A percentile compares a stretch with the other conserved stretches of the same genome.
Conservation (phyloP, 2,888 invertebrate species). For the Monopis laevigella region DNA sequence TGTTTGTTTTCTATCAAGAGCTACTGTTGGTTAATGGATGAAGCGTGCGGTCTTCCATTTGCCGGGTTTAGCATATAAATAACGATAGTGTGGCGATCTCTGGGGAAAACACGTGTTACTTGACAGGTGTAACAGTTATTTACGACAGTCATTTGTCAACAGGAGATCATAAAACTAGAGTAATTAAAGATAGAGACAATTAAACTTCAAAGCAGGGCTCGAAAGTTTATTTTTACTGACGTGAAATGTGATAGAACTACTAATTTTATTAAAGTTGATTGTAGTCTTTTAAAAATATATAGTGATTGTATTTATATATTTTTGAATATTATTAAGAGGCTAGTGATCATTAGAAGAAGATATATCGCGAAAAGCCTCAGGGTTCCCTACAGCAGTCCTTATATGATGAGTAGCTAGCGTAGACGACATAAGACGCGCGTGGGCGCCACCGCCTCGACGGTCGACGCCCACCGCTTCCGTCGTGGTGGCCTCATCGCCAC, state of each 20-base stretch:
- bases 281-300: no score
- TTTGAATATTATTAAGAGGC: no score
- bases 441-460: conserved; percentile 34
- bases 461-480: conserved; percentile 59
- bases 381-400: conserved; percentile 11
- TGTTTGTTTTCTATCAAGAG: conserved; percentile 34
- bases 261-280: no score
- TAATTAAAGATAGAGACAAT: conserved; percentile 3
- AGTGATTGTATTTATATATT: no score
- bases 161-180: conserved; percentile 4
- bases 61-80: conserved; percentile 42
- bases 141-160: conserved; percentile 1
- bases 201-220: conserved; percentile 1
- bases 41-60: conserved; percentile 30
- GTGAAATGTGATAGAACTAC: no score
- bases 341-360: no score
- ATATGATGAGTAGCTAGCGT: conserved; percentile 35
- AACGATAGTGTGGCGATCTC: conserved; percentile 27
- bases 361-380: conserved; percentile 3
- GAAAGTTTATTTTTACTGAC: no score
- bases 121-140: conserved; percentile 27
- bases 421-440: conserved; percentile 36
- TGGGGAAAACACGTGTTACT: conserved; percentile 35
- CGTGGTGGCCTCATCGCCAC: conserved; percentile 47
- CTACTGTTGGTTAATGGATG: conserved; percentile 48